Evolutionary conservation across 2,888 invertebrate genomes (phyloP), one percentile per base, ranked within the genome.

Genomic region (Unio delphinus): DNA sequence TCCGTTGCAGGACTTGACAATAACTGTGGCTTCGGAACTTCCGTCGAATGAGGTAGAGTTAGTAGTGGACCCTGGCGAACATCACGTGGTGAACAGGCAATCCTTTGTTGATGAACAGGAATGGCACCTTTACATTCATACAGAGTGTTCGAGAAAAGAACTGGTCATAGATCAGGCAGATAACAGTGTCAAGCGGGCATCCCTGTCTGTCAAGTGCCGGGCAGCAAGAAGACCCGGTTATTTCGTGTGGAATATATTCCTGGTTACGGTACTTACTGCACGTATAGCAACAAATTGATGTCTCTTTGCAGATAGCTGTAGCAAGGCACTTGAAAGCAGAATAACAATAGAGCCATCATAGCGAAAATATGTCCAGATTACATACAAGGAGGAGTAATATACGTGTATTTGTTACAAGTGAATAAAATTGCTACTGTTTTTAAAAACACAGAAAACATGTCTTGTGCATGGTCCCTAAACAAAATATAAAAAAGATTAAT

Each of bases 231-330:
- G 89, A 56, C 88, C 89, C 18, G 88, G 88, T 28, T 89, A 87
- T 81, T 89, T 88, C 79, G 83, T 89, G 57, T 89, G 89, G 89
- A 89, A 89, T 82, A 87, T 88, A 75, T 89, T 89, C 75, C 84
- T 88, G 80, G 87, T 89, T 57, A 89, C 88, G 75, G 89, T 89
- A 80, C 80, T 87, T 80, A 23, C 55, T 55, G 17, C 45, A 45
- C 45, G 45, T 45, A 45, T 15, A 45, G 45, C 45, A 45, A 45
- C 11, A 15, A 45, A 15, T 45, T 45, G 8, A 15, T 45, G 11
- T 3, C 45, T 45, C 15, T 45, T 45, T 45, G 45, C 45, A 45
- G 45, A 45, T 15, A 45, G 45, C 45, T 15, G 8, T 45, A 45
- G 45, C 45, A 45, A 45, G 11, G 45, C 45, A 45, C 45, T 45